A percentile compares a stretch with the other conserved stretches of the same genome.
Conservation (phyloP, 92 coral and sea anemone genomes). For the Zoanthus solanderi region DNA sequence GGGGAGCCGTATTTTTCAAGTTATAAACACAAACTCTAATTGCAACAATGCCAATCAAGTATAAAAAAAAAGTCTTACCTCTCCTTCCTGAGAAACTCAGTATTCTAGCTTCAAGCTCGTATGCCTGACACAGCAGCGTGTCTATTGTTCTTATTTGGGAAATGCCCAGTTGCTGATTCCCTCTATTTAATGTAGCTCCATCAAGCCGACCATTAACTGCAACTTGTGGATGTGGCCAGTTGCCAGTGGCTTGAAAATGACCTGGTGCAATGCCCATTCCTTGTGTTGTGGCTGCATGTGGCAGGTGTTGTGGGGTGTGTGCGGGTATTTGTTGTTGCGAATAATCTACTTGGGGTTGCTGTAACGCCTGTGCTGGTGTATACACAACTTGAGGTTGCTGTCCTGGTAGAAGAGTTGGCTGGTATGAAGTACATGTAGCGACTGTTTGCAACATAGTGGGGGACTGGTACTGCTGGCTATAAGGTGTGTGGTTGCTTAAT, state of each 20-base stretch:
- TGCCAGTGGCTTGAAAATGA: conserved; percentile 8
- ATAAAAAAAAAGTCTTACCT: conserved; percentile 65
- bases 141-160: conserved; percentile 84
- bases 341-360: conserved; percentile 57
- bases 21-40: too few species aligned
- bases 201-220: background rate
- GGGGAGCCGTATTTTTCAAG: too few species aligned
- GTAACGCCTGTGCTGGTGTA: conserved; percentile 33
- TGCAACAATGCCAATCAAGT: background rate
- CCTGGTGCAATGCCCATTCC: background rate
- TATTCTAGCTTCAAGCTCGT: conserved; percentile 81
- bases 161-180: background rate
- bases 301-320: conserved; percentile 28
- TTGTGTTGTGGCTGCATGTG: conserved; percentile 32
- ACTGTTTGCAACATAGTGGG: conserved; percentile 30
- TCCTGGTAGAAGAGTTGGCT: conserved; percentile 47
- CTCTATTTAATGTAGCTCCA: background rate
- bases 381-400: conserved; percentile 38
- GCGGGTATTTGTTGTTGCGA: conserved; percentile 34
- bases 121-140: conserved; percentile 83
- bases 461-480: conserved; percentile 31
- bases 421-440: background rate
- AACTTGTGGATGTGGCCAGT: conserved; percentile 18
- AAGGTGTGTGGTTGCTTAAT: conserved; percentile 34
- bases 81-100: conserved; percentile 81